Percentiles rank a stretch among this genome's conserved stretches.
Evolutionary conservation across 2,113 vertebrate genomes (phyloP).

Genomic region (Semnopithecus entellus): DNA sequence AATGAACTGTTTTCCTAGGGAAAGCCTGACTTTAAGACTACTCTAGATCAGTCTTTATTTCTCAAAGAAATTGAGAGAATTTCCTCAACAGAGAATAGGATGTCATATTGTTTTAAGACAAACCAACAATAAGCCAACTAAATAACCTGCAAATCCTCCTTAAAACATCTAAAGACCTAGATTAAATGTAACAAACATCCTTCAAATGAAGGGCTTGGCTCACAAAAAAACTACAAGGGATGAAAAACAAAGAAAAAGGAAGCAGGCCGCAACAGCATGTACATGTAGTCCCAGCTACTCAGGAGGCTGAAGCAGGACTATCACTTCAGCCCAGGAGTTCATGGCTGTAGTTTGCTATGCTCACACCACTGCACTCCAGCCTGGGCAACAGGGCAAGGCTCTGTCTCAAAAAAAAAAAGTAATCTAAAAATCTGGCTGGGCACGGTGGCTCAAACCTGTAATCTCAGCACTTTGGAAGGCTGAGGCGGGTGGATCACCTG

Average conservation of each 20-base stretch:
- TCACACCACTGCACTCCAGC: not conserved
- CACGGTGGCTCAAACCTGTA: no score
- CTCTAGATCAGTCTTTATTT: not conserved
- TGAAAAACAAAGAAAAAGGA: not conserved
- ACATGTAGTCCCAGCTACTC: not conserved
- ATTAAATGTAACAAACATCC: conserved; percentile 37
- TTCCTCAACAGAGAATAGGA: not conserved
- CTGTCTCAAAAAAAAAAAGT: not conserved
- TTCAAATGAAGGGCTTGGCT: conserved; percentile 24
- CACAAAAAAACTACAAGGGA: not conserved
- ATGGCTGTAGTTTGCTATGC: not conserved
- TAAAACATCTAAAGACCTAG: not conserved
- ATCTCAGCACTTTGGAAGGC: no score
- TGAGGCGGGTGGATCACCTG: no score
- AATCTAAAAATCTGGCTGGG: not conserved
- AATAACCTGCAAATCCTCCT: not conserved
- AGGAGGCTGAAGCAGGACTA: not conserved
- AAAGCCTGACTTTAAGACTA: not conserved
- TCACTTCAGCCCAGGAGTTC: not conserved
- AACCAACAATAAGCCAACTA: not conserved
- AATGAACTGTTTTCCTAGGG: not conserved
- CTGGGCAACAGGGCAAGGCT: not conserved
- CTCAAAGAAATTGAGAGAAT: not conserved
- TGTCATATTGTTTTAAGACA: not conserved
- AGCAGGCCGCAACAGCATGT: not conserved